A percentile compares a stretch with the other conserved stretches of the same genome.
These are phyloP conservation scores for Crossocerus cetratus DNA, from an alignment of 2,888 invertebrate genomes.

Conservation along the genomic window DNA sequence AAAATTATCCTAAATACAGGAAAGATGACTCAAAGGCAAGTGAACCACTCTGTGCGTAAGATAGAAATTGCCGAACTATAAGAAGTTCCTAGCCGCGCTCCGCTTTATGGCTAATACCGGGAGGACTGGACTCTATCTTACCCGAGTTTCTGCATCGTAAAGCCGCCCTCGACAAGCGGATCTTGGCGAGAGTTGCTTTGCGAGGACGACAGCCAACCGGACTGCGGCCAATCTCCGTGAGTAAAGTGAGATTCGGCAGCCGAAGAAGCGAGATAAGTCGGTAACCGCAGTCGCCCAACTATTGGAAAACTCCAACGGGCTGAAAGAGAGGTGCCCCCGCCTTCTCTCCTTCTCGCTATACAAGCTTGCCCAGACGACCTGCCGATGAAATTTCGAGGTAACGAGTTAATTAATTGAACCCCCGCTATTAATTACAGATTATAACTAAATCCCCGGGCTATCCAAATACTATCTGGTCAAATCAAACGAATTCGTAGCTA, in stretches of 20 bases:
- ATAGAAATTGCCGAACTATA: too few species aligned
- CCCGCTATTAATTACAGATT: too few species aligned
- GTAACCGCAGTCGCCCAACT: background rate
- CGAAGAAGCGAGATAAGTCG: background rate
- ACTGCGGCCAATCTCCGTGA: conserved; percentile 30
- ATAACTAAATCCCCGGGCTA: too few species aligned
- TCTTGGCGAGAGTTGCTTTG: conserved; percentile 43
- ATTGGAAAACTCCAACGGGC: background rate
- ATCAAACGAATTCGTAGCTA: too few species aligned
- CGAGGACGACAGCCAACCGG: conserved; percentile 31
- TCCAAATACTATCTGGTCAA: too few species aligned
- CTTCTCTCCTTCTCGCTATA: conserved; percentile 41
- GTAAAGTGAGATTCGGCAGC: conserved; percentile 7
- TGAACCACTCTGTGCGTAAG: too few species aligned
- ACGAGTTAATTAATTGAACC: too few species aligned
- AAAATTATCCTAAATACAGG: too few species aligned
- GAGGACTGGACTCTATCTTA: conserved; percentile 31
- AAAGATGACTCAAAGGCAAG: too few species aligned
- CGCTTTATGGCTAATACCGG: too few species aligned
- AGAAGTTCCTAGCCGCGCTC: too few species aligned
- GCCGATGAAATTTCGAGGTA: too few species aligned
- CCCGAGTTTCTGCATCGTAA: conserved; percentile 46
- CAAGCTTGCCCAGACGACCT: background rate
- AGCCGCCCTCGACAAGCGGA: conserved; percentile 48
- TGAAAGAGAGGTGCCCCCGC: conserved; percentile 2